phyloP scores from a whole-genome alignment of 2,888 invertebrate species.

The Himalopsyche anomala region DNA sequence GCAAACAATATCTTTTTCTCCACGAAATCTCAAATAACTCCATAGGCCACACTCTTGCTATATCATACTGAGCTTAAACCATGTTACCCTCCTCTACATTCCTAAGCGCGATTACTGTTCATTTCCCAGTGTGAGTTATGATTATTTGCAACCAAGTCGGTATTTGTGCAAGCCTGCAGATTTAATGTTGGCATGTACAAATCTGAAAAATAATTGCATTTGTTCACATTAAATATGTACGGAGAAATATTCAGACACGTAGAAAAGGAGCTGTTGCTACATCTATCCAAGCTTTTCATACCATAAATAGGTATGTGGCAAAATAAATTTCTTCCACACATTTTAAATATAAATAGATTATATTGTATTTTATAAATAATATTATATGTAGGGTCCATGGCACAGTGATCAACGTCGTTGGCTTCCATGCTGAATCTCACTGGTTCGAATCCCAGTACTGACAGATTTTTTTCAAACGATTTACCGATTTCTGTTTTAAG shows the following conservation, averaged over 20 bases:
- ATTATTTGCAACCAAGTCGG: not conserved
- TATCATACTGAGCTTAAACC: not conserved
- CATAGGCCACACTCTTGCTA: not conserved
- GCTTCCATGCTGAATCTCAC: too few relatives aligned
- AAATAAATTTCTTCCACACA: too few relatives aligned
- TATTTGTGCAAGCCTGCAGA: slow-evolving; percentile 43
- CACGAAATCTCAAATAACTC: not conserved
- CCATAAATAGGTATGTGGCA: too few relatives aligned
- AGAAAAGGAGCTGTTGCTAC: slow-evolving; percentile 8
- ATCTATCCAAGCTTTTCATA: not conserved
- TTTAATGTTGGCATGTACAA: slow-evolving; percentile 52
- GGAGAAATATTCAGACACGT: slow-evolving; percentile 32
- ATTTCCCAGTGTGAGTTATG: not conserved
- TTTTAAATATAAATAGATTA: too few relatives aligned
- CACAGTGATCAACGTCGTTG: too few relatives aligned
- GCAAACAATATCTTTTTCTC: slow-evolving; percentile 17
- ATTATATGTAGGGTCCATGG: too few relatives aligned
- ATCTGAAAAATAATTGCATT: slow-evolving; percentile 57
- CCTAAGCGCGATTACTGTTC: not conserved
- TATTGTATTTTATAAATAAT: too few relatives aligned
- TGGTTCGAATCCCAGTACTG: too few relatives aligned
- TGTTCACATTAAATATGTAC: slow-evolving; percentile 18
- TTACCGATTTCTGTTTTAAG: too few relatives aligned
- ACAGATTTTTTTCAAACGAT: too few relatives aligned
- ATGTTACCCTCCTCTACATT: not conserved